Evolutionary conservation across 2,888 invertebrate genomes (phyloP).

Genomic region (Lepetodrilus schrolli): DNA sequence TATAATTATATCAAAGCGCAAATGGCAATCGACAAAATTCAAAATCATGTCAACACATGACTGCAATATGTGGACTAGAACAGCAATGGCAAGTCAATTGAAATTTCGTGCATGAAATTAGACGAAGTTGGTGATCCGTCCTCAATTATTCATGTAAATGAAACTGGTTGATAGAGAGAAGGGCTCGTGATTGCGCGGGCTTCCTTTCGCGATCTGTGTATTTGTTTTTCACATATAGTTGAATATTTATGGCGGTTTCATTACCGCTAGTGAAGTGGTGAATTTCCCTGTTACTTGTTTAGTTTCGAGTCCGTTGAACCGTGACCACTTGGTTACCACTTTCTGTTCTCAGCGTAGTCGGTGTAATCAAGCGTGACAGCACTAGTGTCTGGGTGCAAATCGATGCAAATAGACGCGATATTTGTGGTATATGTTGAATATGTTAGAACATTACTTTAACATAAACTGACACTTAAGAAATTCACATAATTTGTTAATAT

Average conservation of each 20-base stretch:
- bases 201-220: not conserved
- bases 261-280: slow-evolving; percentile 10
- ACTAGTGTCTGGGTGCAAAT: not conserved
- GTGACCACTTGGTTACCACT: not conserved
- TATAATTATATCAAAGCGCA: no score
- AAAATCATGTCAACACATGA: no score
- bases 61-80: no score
- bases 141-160: slow-evolving; percentile 10
- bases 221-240: slow-evolving; percentile 21
- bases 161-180: slow-evolving; percentile 5
- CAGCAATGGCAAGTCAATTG: no score
- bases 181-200: not conserved
- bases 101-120: slow-evolving; percentile 10
- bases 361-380: not conserved
- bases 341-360: not conserved
- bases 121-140: not conserved
- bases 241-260: slow-evolving; percentile 21
- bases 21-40: no score
- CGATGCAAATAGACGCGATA: not conserved
- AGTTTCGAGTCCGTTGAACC: not conserved
- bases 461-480: not conserved
- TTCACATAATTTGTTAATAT: no score
- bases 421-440: not conserved
- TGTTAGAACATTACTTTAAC: no score
- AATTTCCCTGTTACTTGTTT: not conserved